phyloP scores from a whole-genome alignment of 2,797 vertebrate species.

The Pangasius mekongensis region DNA sequence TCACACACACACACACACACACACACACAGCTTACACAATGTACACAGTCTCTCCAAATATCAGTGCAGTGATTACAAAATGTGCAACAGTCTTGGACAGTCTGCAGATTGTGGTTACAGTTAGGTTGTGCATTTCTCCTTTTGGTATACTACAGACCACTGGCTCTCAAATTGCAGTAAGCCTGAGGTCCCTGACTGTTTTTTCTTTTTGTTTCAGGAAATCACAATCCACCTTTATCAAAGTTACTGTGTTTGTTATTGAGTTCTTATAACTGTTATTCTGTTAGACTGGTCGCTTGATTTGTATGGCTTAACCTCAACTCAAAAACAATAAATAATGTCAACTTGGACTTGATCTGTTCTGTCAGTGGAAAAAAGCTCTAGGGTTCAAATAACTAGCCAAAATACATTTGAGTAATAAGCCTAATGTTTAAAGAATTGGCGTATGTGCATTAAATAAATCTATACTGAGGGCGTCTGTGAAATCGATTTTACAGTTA shows the following conservation, averaged over 20 bases:
- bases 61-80: neutral
- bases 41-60: too few relatives aligned
- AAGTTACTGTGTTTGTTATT: too few relatives aligned
- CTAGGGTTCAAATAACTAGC: neutral
- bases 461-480: too few relatives aligned
- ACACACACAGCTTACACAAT: neutral
- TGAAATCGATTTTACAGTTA: neutral
- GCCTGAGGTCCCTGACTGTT: too few relatives aligned
- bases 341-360: neutral
- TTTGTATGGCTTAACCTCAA: neutral
- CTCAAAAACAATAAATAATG: neutral
- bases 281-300: neutral
- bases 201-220: neutral
- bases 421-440: neutral
- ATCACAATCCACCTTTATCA: neutral
- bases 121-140: neutral
- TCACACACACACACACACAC: neutral
- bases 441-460: neutral
- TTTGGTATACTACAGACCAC: neutral
- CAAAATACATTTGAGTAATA: neutral
- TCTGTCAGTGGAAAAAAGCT: neutral
- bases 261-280: neutral
- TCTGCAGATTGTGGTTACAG: neutral
- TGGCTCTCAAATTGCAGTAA: too few relatives aligned
- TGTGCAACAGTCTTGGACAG: too few relatives aligned